Evolutionary conservation across 1,140 invertebrate genomes (phyloP).

Genomic region (Heterodera schachtii): DNA sequence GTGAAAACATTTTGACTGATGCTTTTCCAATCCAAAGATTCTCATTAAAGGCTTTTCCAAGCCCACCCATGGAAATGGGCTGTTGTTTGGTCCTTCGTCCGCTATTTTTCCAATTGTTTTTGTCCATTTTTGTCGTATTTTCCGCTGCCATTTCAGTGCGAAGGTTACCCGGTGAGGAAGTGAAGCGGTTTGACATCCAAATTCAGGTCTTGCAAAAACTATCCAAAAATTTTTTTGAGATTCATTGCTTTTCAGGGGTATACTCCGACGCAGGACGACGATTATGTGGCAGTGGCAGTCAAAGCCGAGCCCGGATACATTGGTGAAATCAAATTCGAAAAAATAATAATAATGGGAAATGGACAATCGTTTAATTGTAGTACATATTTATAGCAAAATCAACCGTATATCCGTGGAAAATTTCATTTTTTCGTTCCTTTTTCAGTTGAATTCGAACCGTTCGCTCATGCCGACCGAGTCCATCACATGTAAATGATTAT

Average conservation of each 20-base stretch:
- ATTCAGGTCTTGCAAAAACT: not conserved
- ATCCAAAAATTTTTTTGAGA: constrained; percentile 25
- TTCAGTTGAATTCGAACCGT: constrained; percentile 63
- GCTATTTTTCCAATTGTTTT: not conserved
- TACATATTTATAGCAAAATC: not conserved
- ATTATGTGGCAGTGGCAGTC: constrained; percentile 54
- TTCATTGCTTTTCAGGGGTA: constrained; percentile 48
- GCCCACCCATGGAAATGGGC: not conserved
- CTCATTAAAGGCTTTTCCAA: not conserved
- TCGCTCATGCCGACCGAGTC: constrained; percentile 61
- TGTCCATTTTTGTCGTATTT: not conserved
- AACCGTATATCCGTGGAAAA: not conserved
- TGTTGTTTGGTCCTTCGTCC: not conserved
- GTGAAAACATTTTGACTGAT: too few relatives aligned
- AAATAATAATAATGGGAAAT: too few relatives aligned
- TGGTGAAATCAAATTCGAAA: constrained; percentile 31
- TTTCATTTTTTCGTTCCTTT: not conserved
- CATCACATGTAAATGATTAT: constrained; percentile 57
- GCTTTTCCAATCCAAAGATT: too few relatives aligned
- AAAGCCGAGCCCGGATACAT: constrained; percentile 63
- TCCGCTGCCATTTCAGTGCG: not conserved
- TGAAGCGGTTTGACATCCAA: constrained; percentile 9
- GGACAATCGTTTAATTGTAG: too few relatives aligned
- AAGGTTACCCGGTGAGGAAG: not conserved
- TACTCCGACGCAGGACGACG: constrained; percentile 46